A percentile compares a stretch with the other conserved stretches of the same genome.
Evolutionary conservation across 2,797 vertebrate genomes (phyloP).

Genomic region (Sebastolobus alascanus): DNA sequence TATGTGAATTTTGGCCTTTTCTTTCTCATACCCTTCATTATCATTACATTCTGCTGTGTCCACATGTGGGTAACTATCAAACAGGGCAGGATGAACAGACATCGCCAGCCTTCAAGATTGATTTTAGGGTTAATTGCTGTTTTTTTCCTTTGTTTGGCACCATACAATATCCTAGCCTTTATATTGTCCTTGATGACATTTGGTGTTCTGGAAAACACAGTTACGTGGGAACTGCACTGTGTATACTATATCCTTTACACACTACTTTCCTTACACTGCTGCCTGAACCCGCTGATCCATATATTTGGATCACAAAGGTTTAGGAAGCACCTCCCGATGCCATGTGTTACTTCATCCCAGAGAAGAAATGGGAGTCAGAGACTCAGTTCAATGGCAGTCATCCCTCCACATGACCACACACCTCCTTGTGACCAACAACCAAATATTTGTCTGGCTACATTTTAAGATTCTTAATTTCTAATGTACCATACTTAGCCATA

Average conservation of each 20-base stretch:
- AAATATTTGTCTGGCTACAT: background rate
- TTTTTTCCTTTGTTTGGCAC: conserved; percentile 19
- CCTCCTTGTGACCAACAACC: background rate
- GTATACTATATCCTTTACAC: rapidly evolving
- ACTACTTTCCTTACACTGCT: background rate
- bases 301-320: conserved; percentile 11
- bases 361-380: background rate
- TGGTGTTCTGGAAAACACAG: background rate
- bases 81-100: background rate
- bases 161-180: rapidly evolving
- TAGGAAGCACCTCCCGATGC: background rate
- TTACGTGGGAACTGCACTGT: background rate
- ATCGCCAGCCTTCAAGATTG: background rate
- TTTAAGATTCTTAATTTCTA: background rate
- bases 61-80: conserved; percentile 8
- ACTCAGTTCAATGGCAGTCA: background rate
- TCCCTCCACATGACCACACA: background rate
- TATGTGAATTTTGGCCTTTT: background rate
- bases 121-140: background rate
- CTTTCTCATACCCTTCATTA: background rate
- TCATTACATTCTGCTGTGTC: background rate
- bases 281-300: conserved; percentile 12
- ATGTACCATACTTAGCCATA: background rate
- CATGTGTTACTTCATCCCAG: background rate
- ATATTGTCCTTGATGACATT: background rate